Conservation (phyloP, 1,140 invertebrate species). For the Adelges cooleyi region DNA sequence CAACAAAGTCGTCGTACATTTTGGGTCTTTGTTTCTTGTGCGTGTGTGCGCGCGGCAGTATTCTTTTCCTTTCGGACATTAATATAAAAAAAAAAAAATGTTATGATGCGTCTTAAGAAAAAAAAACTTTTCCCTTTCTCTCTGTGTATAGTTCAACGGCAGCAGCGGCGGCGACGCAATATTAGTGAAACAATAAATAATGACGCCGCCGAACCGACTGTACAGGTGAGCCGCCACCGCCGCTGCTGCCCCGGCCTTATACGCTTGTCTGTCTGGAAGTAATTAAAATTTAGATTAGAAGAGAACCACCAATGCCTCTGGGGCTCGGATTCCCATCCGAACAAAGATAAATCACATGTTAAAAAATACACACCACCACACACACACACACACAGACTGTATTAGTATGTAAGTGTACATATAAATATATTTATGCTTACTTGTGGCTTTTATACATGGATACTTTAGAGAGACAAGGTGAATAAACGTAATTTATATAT, state of each 20-base stretch:
- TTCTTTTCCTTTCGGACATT: conserved; percentile 4
- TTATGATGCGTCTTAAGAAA: background rate
- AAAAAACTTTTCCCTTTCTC: conserved; percentile 5
- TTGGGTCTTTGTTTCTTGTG: conserved; percentile 11
- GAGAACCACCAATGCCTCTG: conserved; percentile 10
- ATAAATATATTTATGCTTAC: too few species aligned
- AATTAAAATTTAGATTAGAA: conserved; percentile 29
- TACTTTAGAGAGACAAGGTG: too few species aligned
- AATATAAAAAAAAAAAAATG: conserved; percentile 14
- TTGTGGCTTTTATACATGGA: too few species aligned
- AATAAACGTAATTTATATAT: too few species aligned
- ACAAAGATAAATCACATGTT: conserved; percentile 24
- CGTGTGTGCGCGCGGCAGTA: background rate
- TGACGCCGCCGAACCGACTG: conserved; percentile 1
- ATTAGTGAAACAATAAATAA: conserved; percentile 28
- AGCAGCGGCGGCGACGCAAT: conserved; percentile 17
- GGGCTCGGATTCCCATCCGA: conserved; percentile 21
- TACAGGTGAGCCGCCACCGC: background rate
- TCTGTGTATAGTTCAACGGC: background rate
- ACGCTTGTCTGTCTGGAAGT: conserved; percentile 14
- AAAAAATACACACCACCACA: too few species aligned
- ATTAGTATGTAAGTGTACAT: too few species aligned
- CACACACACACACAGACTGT: too few species aligned
- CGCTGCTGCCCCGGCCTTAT: background rate
- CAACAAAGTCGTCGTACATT: too few species aligned